Evolutionary conservation across 2,888 invertebrate species (phyloP), one percentile per base, ranked within the genome.

Genomic region (Apotomis turbidana): DNA sequence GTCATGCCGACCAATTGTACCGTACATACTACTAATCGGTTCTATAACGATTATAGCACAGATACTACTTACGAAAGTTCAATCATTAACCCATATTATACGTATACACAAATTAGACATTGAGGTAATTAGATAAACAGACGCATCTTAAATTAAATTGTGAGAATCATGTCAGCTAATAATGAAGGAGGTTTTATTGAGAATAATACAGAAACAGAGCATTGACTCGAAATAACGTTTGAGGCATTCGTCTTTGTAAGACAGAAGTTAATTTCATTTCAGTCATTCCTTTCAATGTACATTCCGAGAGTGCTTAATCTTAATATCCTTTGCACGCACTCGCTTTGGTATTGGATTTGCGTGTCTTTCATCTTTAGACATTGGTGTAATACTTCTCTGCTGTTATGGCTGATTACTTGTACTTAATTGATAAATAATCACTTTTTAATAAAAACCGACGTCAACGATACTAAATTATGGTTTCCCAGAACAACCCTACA

Each of bases 271-370:
- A 66, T 57, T 62, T 41, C 6, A 62, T 62, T 61, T 38, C 55
- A 62, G 49, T 13, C 62, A 57, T 69, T 49, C 55, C 55, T 69
- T 57, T 15, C 69, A 62, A 69, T 69, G 55, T 69, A 62, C 61
- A 69, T 62, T 69, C 69, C 36, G 46, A 9, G 55, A 62, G 15
- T 57, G 46, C 55, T 69, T 61, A 54, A 61, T 69, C 49, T 57
- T 57, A 62, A 69, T 36, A 54, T 55, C 60, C 69, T 62, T 38
- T 69, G 55, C 61, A 62, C 62, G 69, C 55, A 49, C 49, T 69
- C 62, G 61, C 44, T 44, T 55, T 38, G 69, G 38, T 49, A 49
- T 46, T 15, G 55, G 38, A 61, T 62, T 62, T 49, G 62, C 49
- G 46, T 46, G 49, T 62, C 46, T 69, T 57, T 62, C 55, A 55